phyloP scores from a whole-genome alignment of 2,113 vertebrate species.

The Ondatra zibethicus region DNA sequence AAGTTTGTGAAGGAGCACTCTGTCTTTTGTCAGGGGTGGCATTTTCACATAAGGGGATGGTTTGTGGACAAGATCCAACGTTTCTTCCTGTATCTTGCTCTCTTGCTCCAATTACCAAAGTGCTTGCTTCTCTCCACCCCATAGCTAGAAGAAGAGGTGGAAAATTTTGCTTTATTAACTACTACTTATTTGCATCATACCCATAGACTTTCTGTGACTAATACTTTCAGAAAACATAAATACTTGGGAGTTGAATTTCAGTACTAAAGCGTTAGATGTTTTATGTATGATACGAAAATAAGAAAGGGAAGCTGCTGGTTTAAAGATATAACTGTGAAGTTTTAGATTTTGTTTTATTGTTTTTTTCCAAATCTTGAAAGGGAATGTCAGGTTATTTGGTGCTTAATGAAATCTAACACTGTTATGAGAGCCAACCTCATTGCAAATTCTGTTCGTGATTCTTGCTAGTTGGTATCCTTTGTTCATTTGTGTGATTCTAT shows the following conservation, averaged over 20 bases:
- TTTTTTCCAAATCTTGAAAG: neutral
- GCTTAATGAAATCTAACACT: conserved; percentile 29
- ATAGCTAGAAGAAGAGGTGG: neutral
- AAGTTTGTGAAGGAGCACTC: conserved; percentile 51
- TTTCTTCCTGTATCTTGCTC: neutral
- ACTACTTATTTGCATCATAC: conserved; percentile 11
- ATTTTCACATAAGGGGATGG: conserved; percentile 47
- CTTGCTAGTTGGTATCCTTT: conserved; percentile 25
- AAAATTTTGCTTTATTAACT: conserved; percentile 25
- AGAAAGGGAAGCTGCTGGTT: conserved; percentile 31
- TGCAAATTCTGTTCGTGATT: conserved; percentile 31
- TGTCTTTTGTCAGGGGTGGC: neutral
- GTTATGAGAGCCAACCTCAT: neutral
- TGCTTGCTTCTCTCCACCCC: neutral
- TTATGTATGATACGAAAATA: conserved; percentile 30
- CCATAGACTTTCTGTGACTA: neutral
- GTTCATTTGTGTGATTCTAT: conserved; percentile 42
- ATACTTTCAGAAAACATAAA: conserved; percentile 1
- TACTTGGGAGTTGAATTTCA: neutral
- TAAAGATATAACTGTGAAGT: neutral
- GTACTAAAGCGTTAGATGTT: neutral
- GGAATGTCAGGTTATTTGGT: conserved; percentile 48
- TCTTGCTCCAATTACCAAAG: neutral
- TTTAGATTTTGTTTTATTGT: conserved; percentile 41
- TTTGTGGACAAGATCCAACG: neutral